These are phyloP conservation scores for Bruchidius siliquastri DNA, from an alignment of 2,888 invertebrate genomes.

Conservation along the genomic window DNA sequence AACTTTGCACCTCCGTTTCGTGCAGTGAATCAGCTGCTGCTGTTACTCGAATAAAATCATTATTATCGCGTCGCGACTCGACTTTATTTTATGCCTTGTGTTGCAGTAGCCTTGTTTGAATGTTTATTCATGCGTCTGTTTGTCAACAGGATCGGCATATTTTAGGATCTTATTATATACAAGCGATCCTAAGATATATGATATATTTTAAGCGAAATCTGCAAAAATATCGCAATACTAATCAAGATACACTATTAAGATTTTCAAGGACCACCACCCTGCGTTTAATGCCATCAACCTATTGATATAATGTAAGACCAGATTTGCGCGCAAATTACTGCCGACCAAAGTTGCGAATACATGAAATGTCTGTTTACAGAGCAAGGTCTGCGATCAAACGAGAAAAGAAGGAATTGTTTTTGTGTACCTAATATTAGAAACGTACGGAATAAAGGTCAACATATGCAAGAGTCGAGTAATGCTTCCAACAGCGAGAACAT, in stretches of 20 bases:
- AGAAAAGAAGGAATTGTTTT: slow-evolving; percentile 3
- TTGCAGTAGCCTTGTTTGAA: background rate
- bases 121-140: background rate
- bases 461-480: background rate
- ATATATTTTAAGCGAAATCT: too few relatives aligned
- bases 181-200: too few relatives aligned
- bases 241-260: too few relatives aligned
- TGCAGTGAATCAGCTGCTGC: background rate
- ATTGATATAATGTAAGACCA: too few relatives aligned
- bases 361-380: background rate
- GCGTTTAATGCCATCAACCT: too few relatives aligned
- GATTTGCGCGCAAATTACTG: too few relatives aligned
- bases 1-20: slow-evolving; percentile 8
- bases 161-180: too few relatives aligned
- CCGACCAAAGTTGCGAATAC: background rate
- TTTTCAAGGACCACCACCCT: too few relatives aligned
- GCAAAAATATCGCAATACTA: too few relatives aligned
- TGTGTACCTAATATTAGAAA: background rate
- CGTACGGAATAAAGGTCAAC: background rate
- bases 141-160: background rate
- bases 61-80: background rate
- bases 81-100: background rate
- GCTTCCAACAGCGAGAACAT: background rate
- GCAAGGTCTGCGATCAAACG: background rate
- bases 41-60: background rate